Evolutionary conservation across 2,888 invertebrate species (phyloP), one percentile per base, ranked within the genome.

Genomic region (Ptilodon capucinus): DNA sequence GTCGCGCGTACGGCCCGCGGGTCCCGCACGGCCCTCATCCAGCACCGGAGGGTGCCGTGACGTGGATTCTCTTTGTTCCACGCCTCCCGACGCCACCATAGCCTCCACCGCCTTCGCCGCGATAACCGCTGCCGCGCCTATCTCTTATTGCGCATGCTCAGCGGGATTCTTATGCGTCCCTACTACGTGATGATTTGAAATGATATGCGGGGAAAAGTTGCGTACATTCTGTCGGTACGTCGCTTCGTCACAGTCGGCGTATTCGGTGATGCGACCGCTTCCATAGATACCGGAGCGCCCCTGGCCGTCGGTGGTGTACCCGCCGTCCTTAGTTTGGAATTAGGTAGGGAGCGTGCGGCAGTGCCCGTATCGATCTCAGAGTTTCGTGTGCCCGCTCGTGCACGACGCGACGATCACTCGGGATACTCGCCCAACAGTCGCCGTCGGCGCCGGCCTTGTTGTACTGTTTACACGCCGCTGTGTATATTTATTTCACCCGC

Each of bases 371-470:
- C 86, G 89, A 89, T 89, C 87, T 82, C 79, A 81, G 69, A 76
- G 73, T 76, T 82, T 80, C 75, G 83, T 79, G 78, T 76, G 79
- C 74, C 76, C 82, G 84, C 74, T 84, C 79, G 86, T 77, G 84
- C 81, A 79, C 84, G 75, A 76, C 85, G 80, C 85, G 74, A 76
- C 86, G 80, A 76, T 81, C 81, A 84, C 84, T 81, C 86, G 84
- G 82, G 83, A 89, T 87, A 88, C 81, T 88, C 85, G 84, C 68
- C 79, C 78, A 83, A 79, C 81, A 81, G 78, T 88, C 84, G 87
- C 82, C 86, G 88, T 85, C 82, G 83, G 90, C 87, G 86, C 89
- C 87, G 87, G 86, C 84, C 85, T 82, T 86, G 82, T 80, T 81
- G 79, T 77, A 77, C 82, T 82, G 85, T 88, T 86, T 85, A 84